Percentiles rank a stretch among this genome's conserved stretches.
phyloP scores from a whole-genome alignment of 1,140 invertebrate genomes.

The Cyphomyrmex costatus region DNA sequence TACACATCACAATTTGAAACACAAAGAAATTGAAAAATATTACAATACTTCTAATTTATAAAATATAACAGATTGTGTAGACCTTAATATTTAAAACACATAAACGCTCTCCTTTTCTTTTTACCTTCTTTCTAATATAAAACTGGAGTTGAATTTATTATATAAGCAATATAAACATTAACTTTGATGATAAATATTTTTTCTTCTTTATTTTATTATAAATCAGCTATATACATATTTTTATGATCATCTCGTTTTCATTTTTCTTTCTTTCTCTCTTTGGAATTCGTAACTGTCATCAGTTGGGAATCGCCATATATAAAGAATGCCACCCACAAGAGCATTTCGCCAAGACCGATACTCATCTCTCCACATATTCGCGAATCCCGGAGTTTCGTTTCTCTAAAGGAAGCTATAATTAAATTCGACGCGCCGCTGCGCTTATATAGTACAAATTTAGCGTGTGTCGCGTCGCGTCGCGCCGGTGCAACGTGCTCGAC shows the following conservation, averaged over 20 bases:
- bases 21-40: background rate
- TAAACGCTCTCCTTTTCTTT: background rate
- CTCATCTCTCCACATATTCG: slow-evolving; percentile 64
- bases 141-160: background rate
- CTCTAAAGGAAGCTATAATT: slow-evolving; percentile 74
- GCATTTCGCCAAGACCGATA: slow-evolving; percentile 14
- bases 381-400: slow-evolving; percentile 63
- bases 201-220: background rate
- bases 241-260: background rate
- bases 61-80: background rate
- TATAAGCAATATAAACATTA: background rate
- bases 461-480: slow-evolving; percentile 38
- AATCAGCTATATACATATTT: background rate
- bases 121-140: background rate
- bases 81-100: background rate
- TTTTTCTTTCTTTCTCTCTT: background rate
- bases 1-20: background rate
- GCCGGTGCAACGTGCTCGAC: slow-evolving; percentile 55
- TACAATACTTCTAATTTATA: slow-evolving; percentile 5
- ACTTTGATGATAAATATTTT: background rate
- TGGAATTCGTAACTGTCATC: background rate
- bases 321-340: slow-evolving; percentile 37
- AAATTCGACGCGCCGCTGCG: slow-evolving; percentile 65
- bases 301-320: slow-evolving; percentile 24
- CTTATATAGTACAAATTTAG: slow-evolving; percentile 69